Base-by-base conservation (phyloP, 2,797 vertebrate species). In the Rhinophrynus dorsalis region DNA sequence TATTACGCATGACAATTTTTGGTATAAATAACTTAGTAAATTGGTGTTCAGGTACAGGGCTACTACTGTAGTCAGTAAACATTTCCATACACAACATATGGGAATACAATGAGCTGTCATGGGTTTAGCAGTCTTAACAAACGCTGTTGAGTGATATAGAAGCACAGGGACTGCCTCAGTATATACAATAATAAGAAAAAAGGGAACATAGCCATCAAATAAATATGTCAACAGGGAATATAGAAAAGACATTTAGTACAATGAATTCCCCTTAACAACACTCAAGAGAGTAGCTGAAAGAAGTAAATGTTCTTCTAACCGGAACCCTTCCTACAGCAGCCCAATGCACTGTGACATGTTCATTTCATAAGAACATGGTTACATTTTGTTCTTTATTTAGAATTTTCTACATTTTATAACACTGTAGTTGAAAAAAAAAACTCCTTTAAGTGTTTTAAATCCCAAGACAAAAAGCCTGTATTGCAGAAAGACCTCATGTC, bases 321-420 rank as follows among this genome's bases (percentile, higher is more conserved):
- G 37, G 56, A 67, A 66, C 70, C 29, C 37, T 73, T 73, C 45
- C 60, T 59, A 59, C 48, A 44, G 12, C 15, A 73, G 18, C 55
- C 45, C 47, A 29, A 15, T 35, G 60, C 65, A 50, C 32, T 37
- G 47, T 63, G 38, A 67, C 62, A 73, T 54, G 70, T 27, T 66
- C 29, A n/a, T 9, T 44, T 27, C 57, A 61, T 51, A 47, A 67
- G 55, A 60, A 35, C 21, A 40, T 47, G 45, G 61, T 47, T 60
- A 17, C 70, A 67, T 50, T 50, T 50, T 64, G 54, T 67, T 64
- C 52, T 76, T 73, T 68, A 45, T 76, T 76, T 73, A 64, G 58
- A 51, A 63, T 68, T 56, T 33, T 35, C 21, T 68, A 60, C 50
- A 56, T 54, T 68, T 62, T 48, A 23, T 32, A 35, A 20, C 18